Evolutionary conservation across 1,140 invertebrate species (phyloP), one percentile per base, ranked within the genome.

Genomic region (Ericerus pela): DNA sequence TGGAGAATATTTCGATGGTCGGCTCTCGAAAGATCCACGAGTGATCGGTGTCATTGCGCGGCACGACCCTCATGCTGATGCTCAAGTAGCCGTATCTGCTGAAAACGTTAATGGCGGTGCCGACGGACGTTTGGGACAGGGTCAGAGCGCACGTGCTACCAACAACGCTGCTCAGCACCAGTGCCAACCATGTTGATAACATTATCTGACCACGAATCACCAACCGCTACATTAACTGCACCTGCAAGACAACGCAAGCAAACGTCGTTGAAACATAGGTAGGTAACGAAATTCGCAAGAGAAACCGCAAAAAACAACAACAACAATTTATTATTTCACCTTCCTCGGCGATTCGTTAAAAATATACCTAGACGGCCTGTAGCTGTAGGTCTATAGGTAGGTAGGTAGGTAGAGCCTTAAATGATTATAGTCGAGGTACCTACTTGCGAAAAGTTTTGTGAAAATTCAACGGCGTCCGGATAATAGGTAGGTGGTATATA

Each of bases 1-100:
- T 76, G 27, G 69, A 71, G 68, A 88, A 87, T 22, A 88, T 76
- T 64, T 85, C 82, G 37, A 82, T 77, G 0, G 84, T 86, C 0
- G 85, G 85, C 64, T 90, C 85, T 1, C 85, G 73, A 66, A 89
- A 88, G 41, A 89, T 76, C 85, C 85, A 89, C 12, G 73, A 75
- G n/a, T 63, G 65, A 33, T 85, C 81, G 1, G 78, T 74, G 63
- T 89, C 84, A 66, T 88, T 87, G 12, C 84, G 73, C 1, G 85
- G 82, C 2, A 88, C 82, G 2, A 88, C 85, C 54, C 81, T 74
- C 84, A 88, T 86, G 62, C 82, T 85, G 67, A 86, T 84, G 67
- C 81, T 81, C 60, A 86, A 73, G 68, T 86, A 86, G 30, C 84
- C 84, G 73, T 84, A 85, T 58, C 79, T 74, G 33, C 76, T 77